Evolutionary conservation across 2,113 vertebrate species (phyloP), one percentile per base, ranked within the genome.

Genomic region (Anolis carolinensis): DNA sequence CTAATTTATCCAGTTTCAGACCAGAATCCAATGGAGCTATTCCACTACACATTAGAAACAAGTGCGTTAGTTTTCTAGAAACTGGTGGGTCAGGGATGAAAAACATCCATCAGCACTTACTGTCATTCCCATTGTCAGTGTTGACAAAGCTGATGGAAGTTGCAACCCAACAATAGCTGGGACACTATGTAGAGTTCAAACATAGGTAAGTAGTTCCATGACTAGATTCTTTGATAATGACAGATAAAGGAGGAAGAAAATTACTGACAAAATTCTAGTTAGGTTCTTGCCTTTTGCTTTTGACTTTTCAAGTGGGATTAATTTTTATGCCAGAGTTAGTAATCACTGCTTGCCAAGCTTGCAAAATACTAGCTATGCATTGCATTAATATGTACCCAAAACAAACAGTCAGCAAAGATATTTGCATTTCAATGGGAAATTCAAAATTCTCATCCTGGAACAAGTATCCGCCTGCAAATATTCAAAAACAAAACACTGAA

Each of bases 361-460:
- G 52, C 65, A 50, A 55, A 32, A 27, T 25, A 32, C 62, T 83
- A 63, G 48, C 59, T 30, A 27, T 48, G 52, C 23, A 4, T 11
- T 72, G 34, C 50, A 79, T 73, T 79, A 73, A 65, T 83, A 68
- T 34, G 74, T 48, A 76, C 32, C 72, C 68, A 0, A 0, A 50
- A 25, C 13, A 81, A 25, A 48, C 80, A 79, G 67, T 44, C 25
- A 39, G 18, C 32, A 75, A 0, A 14, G 50, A 21, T 0, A 0
- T 86, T 50, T 50, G 20, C 44, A 30, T 10, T 1, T 23, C 2
- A 0, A 44, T 7, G 59, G 50, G 9, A 88, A 36, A 7, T 39
- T 81, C 50, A 63, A 1, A 0, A 36, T 50, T 59, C 5, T 62
- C 74, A 72, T 32, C 59, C 70, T 5, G 39, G 14, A 83, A 65